These are phyloP conservation scores for Peromyscus aztecus DNA, from an alignment of 2,797 vertebrate species.

Conservation along the genomic window DNA sequence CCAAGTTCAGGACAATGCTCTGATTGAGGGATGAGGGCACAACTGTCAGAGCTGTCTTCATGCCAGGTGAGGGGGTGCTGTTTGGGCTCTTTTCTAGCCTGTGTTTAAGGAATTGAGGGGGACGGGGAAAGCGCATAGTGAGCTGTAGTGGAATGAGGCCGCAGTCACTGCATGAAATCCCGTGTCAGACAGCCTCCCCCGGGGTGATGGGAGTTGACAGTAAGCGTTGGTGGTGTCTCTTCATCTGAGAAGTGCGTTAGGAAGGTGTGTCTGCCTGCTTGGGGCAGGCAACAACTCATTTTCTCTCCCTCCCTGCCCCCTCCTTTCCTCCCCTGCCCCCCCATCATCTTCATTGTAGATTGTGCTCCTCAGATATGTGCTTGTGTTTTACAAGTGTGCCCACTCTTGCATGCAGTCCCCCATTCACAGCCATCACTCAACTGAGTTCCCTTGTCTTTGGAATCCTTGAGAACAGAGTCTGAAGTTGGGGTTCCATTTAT, in stretches of 20 bases:
- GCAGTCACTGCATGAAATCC: constrained; percentile 65
- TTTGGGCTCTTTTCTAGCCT: constrained; percentile 57
- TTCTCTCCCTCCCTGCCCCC: background rate
- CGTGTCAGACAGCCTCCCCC: constrained; percentile 56
- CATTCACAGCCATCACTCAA: background rate
- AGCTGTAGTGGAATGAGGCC: constrained; percentile 67
- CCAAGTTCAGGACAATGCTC: background rate
- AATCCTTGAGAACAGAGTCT: constrained; percentile 42
- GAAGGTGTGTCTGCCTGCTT: constrained; percentile 68
- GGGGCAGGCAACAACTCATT: constrained; percentile 67
- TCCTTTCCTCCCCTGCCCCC: too few species aligned
- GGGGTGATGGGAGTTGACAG: constrained; percentile 61
- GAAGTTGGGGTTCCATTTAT: constrained; percentile 37
- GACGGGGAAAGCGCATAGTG: constrained; percentile 37
- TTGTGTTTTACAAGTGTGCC: background rate
- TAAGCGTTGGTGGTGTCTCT: constrained; percentile 60
- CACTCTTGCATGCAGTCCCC: background rate
- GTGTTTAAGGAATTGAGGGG: constrained; percentile 53
- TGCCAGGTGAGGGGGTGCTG: constrained; percentile 30
- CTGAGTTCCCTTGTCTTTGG: constrained; percentile 34
- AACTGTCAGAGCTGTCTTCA: constrained; percentile 12
- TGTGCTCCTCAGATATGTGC: constrained; percentile 39
- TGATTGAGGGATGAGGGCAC: background rate
- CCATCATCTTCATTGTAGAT: constrained; percentile 41
- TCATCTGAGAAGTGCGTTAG: constrained; percentile 65